These are phyloP conservation scores for Monodelphis domestica DNA, from an alignment of 2,797 vertebrate genomes.

Conservation along the genomic window DNA sequence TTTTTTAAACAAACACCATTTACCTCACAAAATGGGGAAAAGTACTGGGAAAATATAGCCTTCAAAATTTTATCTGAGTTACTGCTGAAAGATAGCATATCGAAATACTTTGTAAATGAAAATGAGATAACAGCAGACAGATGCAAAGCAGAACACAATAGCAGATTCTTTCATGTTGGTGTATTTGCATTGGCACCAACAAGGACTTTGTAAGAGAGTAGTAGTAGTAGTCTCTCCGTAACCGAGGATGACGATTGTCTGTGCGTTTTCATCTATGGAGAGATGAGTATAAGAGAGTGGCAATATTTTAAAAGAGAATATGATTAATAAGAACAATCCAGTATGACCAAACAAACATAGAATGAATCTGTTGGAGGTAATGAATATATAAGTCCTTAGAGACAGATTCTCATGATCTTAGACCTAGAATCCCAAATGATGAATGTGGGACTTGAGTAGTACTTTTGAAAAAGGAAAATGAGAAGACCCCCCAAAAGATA, in stretches of 20 bases:
- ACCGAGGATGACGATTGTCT: too few species aligned
- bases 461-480: neutral
- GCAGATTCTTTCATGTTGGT: neutral
- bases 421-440: neutral
- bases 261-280: too few species aligned
- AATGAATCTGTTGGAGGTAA: neutral
- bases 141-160: neutral
- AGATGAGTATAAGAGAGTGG: neutral
- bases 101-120: neutral
- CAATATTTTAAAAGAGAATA: neutral
- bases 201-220: neutral
- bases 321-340: neutral
- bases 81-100: neutral
- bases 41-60: neutral
- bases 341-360: neutral
- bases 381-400: neutral
- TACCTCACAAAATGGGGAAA: neutral
- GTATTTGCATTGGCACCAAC: neutral
- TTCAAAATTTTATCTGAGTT: neutral
- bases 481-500: neutral
- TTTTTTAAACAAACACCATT: neutral
- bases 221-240: too few species aligned
- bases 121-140: neutral
- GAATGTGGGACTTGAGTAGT: neutral
- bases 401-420: neutral